phyloP scores from a whole-genome alignment of 2,797 vertebrate genomes.

The Bovichtus diacanthus region DNA sequence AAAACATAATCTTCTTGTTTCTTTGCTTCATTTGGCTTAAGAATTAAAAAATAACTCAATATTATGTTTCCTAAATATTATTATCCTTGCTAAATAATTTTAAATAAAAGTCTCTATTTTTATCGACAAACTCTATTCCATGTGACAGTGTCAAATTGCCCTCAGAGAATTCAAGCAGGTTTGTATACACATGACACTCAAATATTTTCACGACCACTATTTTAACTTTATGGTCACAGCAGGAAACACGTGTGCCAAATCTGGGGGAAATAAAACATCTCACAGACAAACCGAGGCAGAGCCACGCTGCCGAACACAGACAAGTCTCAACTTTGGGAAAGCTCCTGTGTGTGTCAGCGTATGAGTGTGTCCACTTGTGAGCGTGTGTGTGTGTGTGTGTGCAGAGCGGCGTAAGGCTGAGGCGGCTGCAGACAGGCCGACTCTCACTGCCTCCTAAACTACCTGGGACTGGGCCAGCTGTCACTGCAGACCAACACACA shows the following conservation, averaged over 20 bases:
- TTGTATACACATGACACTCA: slow-evolving; percentile 7
- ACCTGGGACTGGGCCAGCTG: slow-evolving; percentile 83
- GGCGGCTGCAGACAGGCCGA: slow-evolving; percentile 66
- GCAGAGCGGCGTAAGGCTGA: slow-evolving; percentile 44
- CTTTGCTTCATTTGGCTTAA: not conserved
- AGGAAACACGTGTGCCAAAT: slow-evolving; percentile 35
- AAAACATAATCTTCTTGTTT: not conserved
- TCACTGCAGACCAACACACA: slow-evolving; percentile 70
- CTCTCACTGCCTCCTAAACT: slow-evolving; percentile 74
- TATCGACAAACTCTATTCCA: no score
- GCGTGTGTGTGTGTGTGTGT: slow-evolving; percentile 27
- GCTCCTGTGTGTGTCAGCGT: not conserved
- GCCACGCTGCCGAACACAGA: slow-evolving; percentile 12
- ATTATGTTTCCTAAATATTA: no score
- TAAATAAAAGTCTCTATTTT: no score
- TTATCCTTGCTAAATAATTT: no score
- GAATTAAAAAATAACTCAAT: not conserved
- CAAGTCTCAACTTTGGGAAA: slow-evolving; percentile 8
- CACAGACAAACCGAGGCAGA: slow-evolving; percentile 31
- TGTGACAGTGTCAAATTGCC: not conserved
- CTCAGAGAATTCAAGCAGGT: not conserved
- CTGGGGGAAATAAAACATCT: slow-evolving; percentile 45
- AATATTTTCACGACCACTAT: slow-evolving; percentile 43
- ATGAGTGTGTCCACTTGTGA: slow-evolving; percentile 4
- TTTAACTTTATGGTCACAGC: slow-evolving; percentile 35